Evolutionary conservation across 2,113 vertebrate genomes (phyloP).

Genomic region (Aphyosemion australe): DNA sequence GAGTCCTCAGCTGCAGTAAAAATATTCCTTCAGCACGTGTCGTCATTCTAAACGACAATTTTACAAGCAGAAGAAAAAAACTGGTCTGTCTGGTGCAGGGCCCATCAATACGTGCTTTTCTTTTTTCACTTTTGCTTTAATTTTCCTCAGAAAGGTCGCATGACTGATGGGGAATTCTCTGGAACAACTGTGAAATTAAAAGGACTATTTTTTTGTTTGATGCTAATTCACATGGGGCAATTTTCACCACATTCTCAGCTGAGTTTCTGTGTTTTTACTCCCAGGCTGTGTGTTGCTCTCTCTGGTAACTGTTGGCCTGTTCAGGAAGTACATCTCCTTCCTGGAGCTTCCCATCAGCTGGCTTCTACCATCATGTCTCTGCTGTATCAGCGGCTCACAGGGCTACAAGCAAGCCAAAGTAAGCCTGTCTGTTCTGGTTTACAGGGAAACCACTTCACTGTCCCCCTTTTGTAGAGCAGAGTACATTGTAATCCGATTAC

Average conservation of each 20-base stretch:
- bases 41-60: too few species aligned
- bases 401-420: constrained; percentile 88
- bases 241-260: constrained; percentile 29
- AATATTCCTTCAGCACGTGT: too few species aligned
- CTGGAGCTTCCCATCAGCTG: constrained; percentile 88
- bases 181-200: constrained; percentile 6
- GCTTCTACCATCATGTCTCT: constrained; percentile 72
- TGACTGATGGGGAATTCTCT: background rate
- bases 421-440: constrained; percentile 50
- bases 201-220: background rate
- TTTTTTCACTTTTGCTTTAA: constrained; percentile 6
- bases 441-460: constrained; percentile 4
- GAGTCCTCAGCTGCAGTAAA: background rate
- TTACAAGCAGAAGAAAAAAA: background rate
- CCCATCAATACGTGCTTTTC: background rate
- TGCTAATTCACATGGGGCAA: too few species aligned
- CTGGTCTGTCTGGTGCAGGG: background rate
- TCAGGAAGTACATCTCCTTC: constrained; percentile 89
- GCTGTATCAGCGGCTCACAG: constrained; percentile 77
- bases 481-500: background rate
- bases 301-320: constrained; percentile 83
- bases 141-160: background rate
- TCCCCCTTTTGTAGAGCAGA: constrained; percentile 2
- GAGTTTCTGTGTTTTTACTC: constrained; percentile 27
- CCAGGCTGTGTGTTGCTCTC: constrained; percentile 84